Evolutionary conservation across 1,140 invertebrate species (phyloP), one percentile per base, ranked within the genome.

Genomic region (Cataglyphis hispanica): DNA sequence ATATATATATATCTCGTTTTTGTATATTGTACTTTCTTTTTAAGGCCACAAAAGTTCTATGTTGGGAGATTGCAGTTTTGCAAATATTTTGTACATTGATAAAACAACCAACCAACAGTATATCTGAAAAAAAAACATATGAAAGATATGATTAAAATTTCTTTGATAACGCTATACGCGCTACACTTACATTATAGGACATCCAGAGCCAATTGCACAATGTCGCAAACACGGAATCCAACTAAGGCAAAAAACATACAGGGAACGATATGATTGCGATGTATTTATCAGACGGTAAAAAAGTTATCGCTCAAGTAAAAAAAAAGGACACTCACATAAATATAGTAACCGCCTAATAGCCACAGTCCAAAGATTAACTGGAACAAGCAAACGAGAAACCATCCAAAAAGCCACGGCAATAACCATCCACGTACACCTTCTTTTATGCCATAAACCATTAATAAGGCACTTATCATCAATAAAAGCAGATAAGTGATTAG

Each of bases 101-200:
- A 97, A 96, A 11, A 98, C 98, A 84, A 97, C 98, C 0, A 98
- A 90, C 97, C 98, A 98, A 91, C 97, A 98, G 92, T 98, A 98
- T 34, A 98, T 96, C 98, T 98, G 95, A 6, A 87, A 97, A 96
- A 89, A 85, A 84, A n/a, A n/a, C n/a, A n/a, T 86, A 81, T 76
- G 13, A 86, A 76, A 63, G 67, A 85, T 76, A 85, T 83, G 13
- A 86, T 74, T 27, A 61, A 63, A 66, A 31, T 25, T 63, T 0
- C 1, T 53, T 16, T 22, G 7, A 53, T 56, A 34, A 78, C n/a
- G 19, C 13, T 11, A 16, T 2, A 53, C 3, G 4, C 2, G 34
- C 19, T 84, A 86, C 93, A 96, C 97, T 97, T 95, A 98, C 97
- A 95, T 98, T 98, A 91, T 98, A 98, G 1, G 96, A 94, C 96